Evolutionary conservation across 2,888 invertebrate species (phyloP), one percentile per base, ranked within the genome.

Genomic region (Mechanitis messenoides): DNA sequence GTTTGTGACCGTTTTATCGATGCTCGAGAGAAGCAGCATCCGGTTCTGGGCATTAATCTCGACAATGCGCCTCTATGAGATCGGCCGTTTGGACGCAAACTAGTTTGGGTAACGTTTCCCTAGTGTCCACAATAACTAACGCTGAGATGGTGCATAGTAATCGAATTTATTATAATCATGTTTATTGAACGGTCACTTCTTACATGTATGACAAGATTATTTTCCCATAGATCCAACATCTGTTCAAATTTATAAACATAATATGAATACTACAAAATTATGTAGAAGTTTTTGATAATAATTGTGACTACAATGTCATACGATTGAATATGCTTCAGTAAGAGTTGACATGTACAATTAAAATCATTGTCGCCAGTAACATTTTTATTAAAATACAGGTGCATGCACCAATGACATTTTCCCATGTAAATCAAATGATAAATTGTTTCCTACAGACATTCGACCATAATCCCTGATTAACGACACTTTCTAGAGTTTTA

Each of bases 41-140:
- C 89, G 88, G 89, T 89, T 87, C 79, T 87, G 80, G 78, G 85
- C 84, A 81, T 79, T 81, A 80, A 84, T 83, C 83, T 81, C 78
- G 72, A 87, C 87, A 86, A 85, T 85, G 83, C 74, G 77, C 70
- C 74, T 84, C 83, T 83, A 80, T 78, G 80, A 74, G 81, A 80
- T 74, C 77, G 81, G 75, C 81, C 83, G 83, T 85, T 85, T 79
- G 81, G 78, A 71, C 74, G 71, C 76, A 86, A 90, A 89, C 89
- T 85, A 85, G 89, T 90, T 88, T 87, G 74, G 78, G 75, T 71
- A 75, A 78, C 77, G 79, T 80, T 78, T 84, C 84, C 82, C 83
- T 78, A 75, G 76, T 58, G 64, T 68, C 72, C 71, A 78, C 74
- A 76, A 74, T 79, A 76, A 72, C 71, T 76, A 73, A 69, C 70